Conservation (phyloP, 2,888 invertebrate genomes). For the Caenorhabditis virilis region DNA sequence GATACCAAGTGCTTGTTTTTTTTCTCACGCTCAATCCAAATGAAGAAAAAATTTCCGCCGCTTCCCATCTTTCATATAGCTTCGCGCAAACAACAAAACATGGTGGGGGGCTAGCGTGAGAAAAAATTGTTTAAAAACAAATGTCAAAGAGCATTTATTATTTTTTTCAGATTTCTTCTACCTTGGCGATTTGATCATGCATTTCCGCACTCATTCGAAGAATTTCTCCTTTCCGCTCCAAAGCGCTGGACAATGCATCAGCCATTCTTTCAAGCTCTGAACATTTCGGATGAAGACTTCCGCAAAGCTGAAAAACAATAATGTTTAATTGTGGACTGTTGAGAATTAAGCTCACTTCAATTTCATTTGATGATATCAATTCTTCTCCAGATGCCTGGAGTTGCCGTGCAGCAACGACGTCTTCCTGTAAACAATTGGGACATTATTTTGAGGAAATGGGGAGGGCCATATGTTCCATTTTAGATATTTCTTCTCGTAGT, state of each 20-base stretch:
- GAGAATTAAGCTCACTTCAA: constrained; percentile 32
- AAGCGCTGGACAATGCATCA: constrained; percentile 79
- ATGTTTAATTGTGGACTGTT: not conserved
- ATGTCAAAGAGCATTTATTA: too few relatives aligned
- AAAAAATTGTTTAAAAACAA: too few relatives aligned
- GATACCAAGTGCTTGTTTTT: too few relatives aligned
- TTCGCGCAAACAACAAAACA: too few relatives aligned
- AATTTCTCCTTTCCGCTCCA: constrained; percentile 75
- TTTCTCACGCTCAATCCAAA: too few relatives aligned
- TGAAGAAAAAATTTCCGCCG: too few relatives aligned
- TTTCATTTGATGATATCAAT: constrained; percentile 70
- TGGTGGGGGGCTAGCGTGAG: too few relatives aligned
- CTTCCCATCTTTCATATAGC: too few relatives aligned
- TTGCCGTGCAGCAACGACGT: constrained; percentile 81
- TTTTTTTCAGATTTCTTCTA: too few relatives aligned
- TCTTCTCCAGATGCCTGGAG: constrained; percentile 80
- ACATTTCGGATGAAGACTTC: constrained; percentile 92
- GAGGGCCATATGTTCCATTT: too few relatives aligned
- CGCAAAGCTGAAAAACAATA: constrained; percentile 69
- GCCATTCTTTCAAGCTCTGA: constrained; percentile 87
- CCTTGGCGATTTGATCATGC: constrained; percentile 78
- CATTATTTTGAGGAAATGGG: too few relatives aligned
- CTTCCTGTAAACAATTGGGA: constrained; percentile 77
- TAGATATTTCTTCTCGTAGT: too few relatives aligned
- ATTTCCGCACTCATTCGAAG: constrained; percentile 84